phyloP scores from a whole-genome alignment of 2,113 vertebrate species.

The Brienomyrus longianalis region DNA sequence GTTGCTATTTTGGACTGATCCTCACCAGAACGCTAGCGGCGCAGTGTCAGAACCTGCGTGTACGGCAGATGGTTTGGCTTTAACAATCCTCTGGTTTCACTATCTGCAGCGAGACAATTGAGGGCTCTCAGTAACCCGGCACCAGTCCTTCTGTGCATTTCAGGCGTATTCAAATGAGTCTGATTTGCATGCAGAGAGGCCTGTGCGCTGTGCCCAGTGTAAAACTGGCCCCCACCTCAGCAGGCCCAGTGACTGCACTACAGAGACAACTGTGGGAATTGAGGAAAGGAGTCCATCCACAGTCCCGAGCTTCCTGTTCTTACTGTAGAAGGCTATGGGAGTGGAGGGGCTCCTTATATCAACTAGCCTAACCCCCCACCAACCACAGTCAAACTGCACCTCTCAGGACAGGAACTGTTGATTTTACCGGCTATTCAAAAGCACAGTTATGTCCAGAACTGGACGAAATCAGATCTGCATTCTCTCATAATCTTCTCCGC shows the following conservation, averaged over 20 bases:
- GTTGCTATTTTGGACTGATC: not conserved
- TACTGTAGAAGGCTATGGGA: not conserved
- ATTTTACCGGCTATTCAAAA: not conserved
- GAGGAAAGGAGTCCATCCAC: not conserved
- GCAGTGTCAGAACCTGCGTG: not conserved
- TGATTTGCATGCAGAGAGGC: conserved; percentile 10
- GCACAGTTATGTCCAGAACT: not conserved
- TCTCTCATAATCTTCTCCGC: not conserved
- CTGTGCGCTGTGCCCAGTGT: not conserved
- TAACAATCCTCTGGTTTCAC: not conserved
- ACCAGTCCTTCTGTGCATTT: not conserved
- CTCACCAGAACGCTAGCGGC: not conserved
- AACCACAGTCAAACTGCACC: not conserved
- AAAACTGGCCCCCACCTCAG: not conserved
- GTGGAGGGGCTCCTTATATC: not conserved
- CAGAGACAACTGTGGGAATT: conserved; percentile 9
- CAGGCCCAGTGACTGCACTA: not conserved
- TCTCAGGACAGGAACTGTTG: not conserved
- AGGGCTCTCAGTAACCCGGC: conserved; percentile 3
- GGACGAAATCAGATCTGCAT: not conserved
- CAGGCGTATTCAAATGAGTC: conserved; percentile 15
- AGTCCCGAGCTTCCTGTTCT: not conserved
- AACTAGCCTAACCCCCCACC: not conserved
- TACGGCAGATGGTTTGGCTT: not conserved
- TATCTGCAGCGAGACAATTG: not conserved